phyloP scores from a whole-genome alignment of 2,888 invertebrate genomes.

The Limenitis camilla region DNA sequence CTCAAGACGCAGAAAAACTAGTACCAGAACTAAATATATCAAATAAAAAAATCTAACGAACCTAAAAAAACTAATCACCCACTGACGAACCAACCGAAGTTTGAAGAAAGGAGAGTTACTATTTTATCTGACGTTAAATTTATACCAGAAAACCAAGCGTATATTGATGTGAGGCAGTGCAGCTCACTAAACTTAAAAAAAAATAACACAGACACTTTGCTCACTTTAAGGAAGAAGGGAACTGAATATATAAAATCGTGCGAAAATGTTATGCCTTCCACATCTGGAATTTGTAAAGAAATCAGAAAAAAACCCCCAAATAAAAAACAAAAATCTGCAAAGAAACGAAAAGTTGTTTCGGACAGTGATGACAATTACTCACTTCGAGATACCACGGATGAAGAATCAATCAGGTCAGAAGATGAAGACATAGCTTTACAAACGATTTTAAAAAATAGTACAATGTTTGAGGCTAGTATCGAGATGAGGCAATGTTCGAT shows the following conservation, averaged over 20 bases:
- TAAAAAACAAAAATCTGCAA: constrained; percentile 1
- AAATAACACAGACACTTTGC: not conserved
- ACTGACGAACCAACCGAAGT: constrained; percentile 5
- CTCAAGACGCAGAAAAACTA: constrained; percentile 5
- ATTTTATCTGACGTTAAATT: constrained; percentile 3
- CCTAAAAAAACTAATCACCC: too few species aligned
- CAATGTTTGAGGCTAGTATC: not conserved
- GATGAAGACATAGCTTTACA: not conserved
- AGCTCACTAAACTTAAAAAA: constrained; percentile 1
- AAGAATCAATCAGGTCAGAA: constrained; percentile 1
- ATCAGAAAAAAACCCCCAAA: constrained; percentile 1
- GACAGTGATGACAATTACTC: constrained; percentile 4
- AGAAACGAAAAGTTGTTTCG: not conserved
- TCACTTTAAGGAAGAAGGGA: constrained; percentile 1
- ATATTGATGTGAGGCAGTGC: constrained; percentile 1
- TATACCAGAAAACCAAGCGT: constrained; percentile 5
- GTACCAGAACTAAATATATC: not conserved
- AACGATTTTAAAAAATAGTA: not conserved
- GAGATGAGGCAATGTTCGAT: not conserved
- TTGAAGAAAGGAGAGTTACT: constrained; percentile 4
- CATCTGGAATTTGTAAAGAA: constrained; percentile 1
- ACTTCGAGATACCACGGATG: constrained; percentile 3
- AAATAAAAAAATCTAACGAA: constrained; percentile 1
- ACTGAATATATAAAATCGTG: constrained; percentile 3
- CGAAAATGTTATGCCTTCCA: constrained; percentile 4